A percentile compares a stretch with the other conserved stretches of the same genome.
Evolutionary conservation across 1,140 invertebrate genomes (phyloP).

Genomic region (Drosophila suzukii): DNA sequence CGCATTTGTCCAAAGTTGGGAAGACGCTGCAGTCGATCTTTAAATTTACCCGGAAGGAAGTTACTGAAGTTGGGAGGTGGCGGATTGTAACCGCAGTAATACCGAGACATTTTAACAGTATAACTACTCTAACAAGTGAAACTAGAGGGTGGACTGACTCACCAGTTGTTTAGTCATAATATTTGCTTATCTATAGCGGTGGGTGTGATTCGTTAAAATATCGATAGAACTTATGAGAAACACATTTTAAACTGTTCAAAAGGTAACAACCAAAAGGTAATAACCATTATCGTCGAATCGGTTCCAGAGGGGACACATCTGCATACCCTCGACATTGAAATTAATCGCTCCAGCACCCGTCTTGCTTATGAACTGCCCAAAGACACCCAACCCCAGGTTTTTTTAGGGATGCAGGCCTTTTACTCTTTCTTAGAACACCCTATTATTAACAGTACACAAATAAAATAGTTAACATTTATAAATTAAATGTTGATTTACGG

Average conservation of each 20-base stretch:
- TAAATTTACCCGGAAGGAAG: conserved; percentile 21
- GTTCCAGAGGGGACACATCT: no score
- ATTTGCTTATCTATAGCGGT: conserved; percentile 4
- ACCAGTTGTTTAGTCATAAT: conserved; percentile 8
- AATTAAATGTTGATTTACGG: no score
- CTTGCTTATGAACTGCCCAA: no score
- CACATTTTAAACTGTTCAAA: no score
- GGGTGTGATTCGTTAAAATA: not conserved
- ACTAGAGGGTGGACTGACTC: not conserved
- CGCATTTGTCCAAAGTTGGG: not conserved
- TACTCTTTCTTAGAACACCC: not conserved
- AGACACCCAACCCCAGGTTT: no score
- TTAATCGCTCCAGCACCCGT: no score
- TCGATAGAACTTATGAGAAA: not conserved
- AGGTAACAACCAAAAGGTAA: no score
- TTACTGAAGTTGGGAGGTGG: conserved; percentile 16
- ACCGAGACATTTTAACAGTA: not conserved
- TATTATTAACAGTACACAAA: conserved; percentile 79
- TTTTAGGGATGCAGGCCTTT: no score
- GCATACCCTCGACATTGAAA: no score
- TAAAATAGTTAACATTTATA: conserved; percentile 57
- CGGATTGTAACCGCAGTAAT: conserved; percentile 10
- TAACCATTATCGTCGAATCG: no score
- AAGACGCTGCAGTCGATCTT: conserved; percentile 31
- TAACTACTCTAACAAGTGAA: not conserved